Evolutionary conservation across 2,888 invertebrate genomes (phyloP), one percentile per base, ranked within the genome.

Genomic region (Amiota minor): DNA sequence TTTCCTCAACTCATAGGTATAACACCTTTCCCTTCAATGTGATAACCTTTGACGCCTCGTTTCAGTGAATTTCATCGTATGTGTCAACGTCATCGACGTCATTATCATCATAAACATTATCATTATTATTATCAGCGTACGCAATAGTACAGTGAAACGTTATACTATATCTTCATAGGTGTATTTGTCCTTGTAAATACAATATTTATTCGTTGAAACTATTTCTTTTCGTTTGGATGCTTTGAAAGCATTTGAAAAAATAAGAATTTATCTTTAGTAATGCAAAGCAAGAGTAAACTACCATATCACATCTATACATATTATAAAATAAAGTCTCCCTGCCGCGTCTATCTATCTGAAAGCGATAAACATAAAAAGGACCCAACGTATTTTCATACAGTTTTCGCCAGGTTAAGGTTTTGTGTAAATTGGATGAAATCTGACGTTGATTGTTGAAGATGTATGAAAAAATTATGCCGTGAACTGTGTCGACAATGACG

Each of bases 31-130:
- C 20, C n/a, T 10, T 59, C 20, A 16, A 20, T 59, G 45, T n/a
- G 45, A 12, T 45, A 62, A 62, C 23, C 62, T 62, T 62, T 62
- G 62, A 11, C 45, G 62, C 62, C 12, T 62, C 62, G 62, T 35
- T 62, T 12, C 62, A 62, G 45, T 45, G 45, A 62, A 62, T 62
- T 62, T 62, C 62, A 62, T 62, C 62, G n/a, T 53, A n/a, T n/a
- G 14, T n/a, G 53, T 45, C 62, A 62, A 45, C 6, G 14, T 62
- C 45, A 62, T 62, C 35, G 14, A 18, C 62, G 45, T 18, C n/a
- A 59, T 16, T 18, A 18, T 16, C 59, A 59, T 11, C n/a, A 10
- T 18, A 3, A 18, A 18, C 18, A 62, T 16, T 9, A 14, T 56
- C 16, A 20, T 56, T 16, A 16, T 56, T 3, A 8, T 16, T 16